Percentiles rank a stretch among this genome's conserved stretches.
Conservation (phyloP, 2,888 invertebrate genomes). For the Rhabditoides inermis region DNA sequence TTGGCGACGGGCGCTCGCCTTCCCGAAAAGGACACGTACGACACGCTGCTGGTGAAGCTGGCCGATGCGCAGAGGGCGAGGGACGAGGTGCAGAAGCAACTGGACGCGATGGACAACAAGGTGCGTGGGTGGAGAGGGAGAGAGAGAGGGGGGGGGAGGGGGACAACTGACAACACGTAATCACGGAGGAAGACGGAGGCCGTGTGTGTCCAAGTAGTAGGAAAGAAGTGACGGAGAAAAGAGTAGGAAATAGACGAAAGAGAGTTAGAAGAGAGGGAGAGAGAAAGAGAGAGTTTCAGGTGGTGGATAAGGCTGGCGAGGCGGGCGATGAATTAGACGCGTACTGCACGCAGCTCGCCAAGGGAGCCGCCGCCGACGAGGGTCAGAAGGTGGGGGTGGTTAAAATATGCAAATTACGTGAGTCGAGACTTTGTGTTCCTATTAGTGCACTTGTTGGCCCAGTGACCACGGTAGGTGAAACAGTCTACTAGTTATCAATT, state of each 20-base stretch:
- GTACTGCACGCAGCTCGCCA: slow-evolving; percentile 23
- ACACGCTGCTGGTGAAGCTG: slow-evolving; percentile 21
- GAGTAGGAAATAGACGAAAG: too few relatives aligned
- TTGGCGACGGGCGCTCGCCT: not conserved
- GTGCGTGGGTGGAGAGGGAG: not conserved
- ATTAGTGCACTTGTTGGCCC: too few relatives aligned
- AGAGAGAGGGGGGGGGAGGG: not conserved
- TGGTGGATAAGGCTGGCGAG: not conserved
- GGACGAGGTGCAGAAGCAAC: slow-evolving; percentile 19
- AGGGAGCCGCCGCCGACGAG: slow-evolving; percentile 13
- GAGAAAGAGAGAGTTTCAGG: slow-evolving; percentile 1
- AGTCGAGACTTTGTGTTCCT: too few relatives aligned
- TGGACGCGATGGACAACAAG: slow-evolving; percentile 15
- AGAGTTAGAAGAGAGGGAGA: too few relatives aligned
- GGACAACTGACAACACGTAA: not conserved
- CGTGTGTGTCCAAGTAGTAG: not conserved
- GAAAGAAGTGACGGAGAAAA: slow-evolving; percentile 1
- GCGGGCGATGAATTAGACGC: slow-evolving; percentile 24
- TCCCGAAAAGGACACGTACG: slow-evolving; percentile 25
- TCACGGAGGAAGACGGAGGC: not conserved
- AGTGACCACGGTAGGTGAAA: too few relatives aligned
- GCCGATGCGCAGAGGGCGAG: slow-evolving; percentile 19
- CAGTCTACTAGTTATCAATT: too few relatives aligned
- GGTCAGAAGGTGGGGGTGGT: slow-evolving; percentile 18
- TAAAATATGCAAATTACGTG: too few relatives aligned